Conservation (phyloP, 2,888 invertebrate species). For the Mesorhabditis belari region DNA sequence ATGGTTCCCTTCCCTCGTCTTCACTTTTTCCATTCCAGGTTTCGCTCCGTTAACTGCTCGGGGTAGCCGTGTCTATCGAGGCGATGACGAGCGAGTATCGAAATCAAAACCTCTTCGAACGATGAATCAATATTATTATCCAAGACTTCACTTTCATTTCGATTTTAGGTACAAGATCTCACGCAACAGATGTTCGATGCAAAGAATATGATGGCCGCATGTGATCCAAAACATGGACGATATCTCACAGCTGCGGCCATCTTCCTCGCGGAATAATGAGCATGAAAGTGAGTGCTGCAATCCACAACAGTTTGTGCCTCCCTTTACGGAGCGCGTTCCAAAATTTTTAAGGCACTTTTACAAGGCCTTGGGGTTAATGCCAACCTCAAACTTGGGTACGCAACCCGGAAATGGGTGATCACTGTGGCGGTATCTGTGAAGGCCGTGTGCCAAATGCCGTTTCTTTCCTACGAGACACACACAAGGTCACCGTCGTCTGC, state of each 20-base stretch:
- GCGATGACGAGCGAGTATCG: conserved; percentile 9
- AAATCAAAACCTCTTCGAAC: conserved; percentile 57
- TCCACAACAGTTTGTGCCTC: not conserved
- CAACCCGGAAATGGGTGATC: too few species aligned
- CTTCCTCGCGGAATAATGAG: conserved; percentile 61
- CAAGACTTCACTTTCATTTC: too few species aligned
- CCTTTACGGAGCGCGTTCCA: too few species aligned
- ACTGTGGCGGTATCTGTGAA: too few species aligned
- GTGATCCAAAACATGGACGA: conserved; percentile 57
- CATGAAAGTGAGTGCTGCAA: conserved; percentile 56
- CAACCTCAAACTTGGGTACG: too few species aligned
- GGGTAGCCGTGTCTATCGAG: conserved; percentile 56
- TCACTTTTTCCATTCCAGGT: conserved; percentile 60
- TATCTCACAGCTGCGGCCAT: conserved; percentile 63
- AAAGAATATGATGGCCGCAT: conserved; percentile 59
- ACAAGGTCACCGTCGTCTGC: too few species aligned
- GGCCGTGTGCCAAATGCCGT: too few species aligned
- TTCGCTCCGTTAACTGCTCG: conserved; percentile 55
- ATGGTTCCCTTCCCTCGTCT: conserved; percentile 89
- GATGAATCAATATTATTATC: too few species aligned
- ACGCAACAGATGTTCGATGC: conserved; percentile 65
- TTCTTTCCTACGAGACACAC: too few species aligned
- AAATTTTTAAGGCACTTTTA: too few species aligned
- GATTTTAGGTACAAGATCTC: conserved; percentile 67
- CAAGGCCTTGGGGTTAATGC: too few species aligned